Conservation (phyloP, 2,888 invertebrate genomes). For the Drosophila mayaguana region DNA sequence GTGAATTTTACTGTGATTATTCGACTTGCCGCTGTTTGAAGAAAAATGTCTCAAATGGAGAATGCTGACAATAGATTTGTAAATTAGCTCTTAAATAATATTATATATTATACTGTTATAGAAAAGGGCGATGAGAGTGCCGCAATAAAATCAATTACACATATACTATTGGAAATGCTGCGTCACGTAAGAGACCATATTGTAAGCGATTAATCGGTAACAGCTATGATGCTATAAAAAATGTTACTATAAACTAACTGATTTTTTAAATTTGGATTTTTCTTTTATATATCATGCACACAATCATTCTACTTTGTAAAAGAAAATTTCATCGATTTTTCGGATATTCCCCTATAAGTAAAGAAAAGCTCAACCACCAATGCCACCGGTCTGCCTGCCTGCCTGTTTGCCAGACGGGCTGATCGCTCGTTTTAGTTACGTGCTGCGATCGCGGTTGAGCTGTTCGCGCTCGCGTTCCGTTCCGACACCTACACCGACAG, state of each 20-base stretch:
- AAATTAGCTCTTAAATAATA: not conserved
- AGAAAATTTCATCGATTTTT: constrained; percentile 21
- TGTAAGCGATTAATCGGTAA: not conserved
- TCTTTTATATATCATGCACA: not conserved
- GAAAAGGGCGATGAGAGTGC: not conserved
- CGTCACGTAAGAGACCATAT: not conserved
- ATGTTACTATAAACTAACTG: constrained; percentile 1
- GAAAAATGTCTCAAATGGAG: not conserved
- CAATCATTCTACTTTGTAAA: not conserved
- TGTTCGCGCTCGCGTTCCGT: constrained; percentile 47
- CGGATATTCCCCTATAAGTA: constrained; percentile 38
- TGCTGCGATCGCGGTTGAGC: constrained; percentile 52
- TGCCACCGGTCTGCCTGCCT: constrained; percentile 5
- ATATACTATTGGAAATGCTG: not conserved
- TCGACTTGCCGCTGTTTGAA: too few species aligned
- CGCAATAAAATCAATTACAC: not conserved
- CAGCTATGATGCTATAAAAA: constrained; percentile 1
- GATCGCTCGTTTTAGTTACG: constrained; percentile 63
- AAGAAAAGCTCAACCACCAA: constrained; percentile 33
- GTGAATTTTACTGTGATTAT: too few species aligned
- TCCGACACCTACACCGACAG: constrained; percentile 7
- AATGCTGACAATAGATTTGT: not conserved
- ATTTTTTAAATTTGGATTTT: not conserved
- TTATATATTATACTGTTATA: not conserved
- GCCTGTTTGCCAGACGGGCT: constrained; percentile 7